Percentiles rank a stretch among this genome's conserved stretches.
Evolutionary conservation across 2,888 invertebrate species (phyloP).

Genomic region (Pocota personata): DNA sequence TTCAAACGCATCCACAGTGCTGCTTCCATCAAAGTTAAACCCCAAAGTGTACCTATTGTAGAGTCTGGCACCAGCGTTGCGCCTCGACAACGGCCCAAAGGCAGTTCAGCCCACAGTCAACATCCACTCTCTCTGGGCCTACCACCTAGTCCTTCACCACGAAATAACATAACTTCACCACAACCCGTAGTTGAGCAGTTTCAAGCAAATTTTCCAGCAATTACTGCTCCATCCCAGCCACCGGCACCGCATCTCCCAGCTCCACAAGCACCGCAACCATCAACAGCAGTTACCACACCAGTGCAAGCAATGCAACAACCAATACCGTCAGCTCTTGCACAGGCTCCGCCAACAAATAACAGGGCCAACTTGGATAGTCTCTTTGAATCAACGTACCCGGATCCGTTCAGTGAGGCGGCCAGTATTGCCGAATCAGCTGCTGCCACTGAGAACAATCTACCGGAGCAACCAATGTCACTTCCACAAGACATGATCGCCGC

Average conservation of each 20-base stretch:
- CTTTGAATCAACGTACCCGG: slow-evolving; percentile 88
- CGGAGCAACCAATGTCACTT: slow-evolving; percentile 63
- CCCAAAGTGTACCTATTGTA: slow-evolving; percentile 83
- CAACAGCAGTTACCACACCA: slow-evolving; percentile 54
- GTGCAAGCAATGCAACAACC: slow-evolving; percentile 67
- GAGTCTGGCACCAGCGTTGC: slow-evolving; percentile 91
- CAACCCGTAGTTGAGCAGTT: slow-evolving; percentile 82
- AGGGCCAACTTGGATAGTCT: slow-evolving; percentile 83
- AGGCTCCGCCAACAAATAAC: slow-evolving; percentile 36
- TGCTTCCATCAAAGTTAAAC: slow-evolving; percentile 78
- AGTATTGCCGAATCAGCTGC: slow-evolving; percentile 64
- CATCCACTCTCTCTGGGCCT: slow-evolving; percentile 84
- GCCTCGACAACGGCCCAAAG: slow-evolving; percentile 92
- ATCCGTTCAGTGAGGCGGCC: slow-evolving; percentile 86
- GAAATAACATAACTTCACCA: slow-evolving; percentile 82
- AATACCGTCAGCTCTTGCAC: slow-evolving; percentile 62
- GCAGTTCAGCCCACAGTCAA: slow-evolving; percentile 82
- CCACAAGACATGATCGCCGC: slow-evolving; percentile 69
- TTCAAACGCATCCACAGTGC: slow-evolving; percentile 83
- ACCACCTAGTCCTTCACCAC: slow-evolving; percentile 84
- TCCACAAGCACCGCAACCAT: slow-evolving; percentile 72
- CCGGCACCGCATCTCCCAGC: slow-evolving; percentile 73
- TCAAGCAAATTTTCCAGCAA: slow-evolving; percentile 81
- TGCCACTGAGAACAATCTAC: slow-evolving; percentile 72
- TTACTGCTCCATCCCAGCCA: slow-evolving; percentile 75